Evolutionary conservation across 37 sponge, comb jelly and placozoan species (phyloP).

Genomic region (Corticium candelabrum): DNA sequence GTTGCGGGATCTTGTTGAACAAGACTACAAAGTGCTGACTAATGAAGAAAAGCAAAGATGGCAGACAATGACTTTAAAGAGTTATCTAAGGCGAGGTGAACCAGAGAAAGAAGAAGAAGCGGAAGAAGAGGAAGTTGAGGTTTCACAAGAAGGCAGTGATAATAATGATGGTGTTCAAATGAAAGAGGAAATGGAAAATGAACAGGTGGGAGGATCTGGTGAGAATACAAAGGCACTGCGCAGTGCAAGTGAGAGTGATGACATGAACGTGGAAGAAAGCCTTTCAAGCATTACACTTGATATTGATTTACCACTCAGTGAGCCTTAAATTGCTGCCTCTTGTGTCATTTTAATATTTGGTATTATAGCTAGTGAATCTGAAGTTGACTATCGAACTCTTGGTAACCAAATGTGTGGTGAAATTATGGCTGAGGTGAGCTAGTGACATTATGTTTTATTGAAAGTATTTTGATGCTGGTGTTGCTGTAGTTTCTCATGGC

Average conservation of each 20-base stretch:
- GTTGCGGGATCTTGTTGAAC: constrained; percentile 35
- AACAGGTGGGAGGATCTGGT: too few relatives aligned
- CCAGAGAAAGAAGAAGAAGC: not conserved
- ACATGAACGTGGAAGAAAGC: too few relatives aligned
- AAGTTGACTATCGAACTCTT: constrained; percentile 55
- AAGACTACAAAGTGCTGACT: constrained; percentile 15
- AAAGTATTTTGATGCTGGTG: not conserved
- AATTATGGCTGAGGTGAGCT: constrained; percentile 54
- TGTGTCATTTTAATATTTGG: not conserved
- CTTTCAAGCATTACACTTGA: too few relatives aligned
- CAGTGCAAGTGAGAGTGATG: too few relatives aligned
- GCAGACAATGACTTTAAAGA: not conserved
- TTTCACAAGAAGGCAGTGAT: not conserved
- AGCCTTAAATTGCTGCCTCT: too few relatives aligned
- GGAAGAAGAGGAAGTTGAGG: not conserved
- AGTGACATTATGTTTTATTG: constrained; percentile 54
- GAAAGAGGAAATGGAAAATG: not conserved
- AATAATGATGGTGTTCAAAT: not conserved
- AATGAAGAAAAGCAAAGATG: not conserved
- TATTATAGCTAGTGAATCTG: not conserved
- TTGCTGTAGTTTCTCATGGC: not conserved
- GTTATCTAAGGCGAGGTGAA: not conserved
- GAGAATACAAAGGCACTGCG: too few relatives aligned
- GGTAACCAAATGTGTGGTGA: constrained; percentile 64
- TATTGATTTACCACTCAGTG: too few relatives aligned